Evolutionary conservation across 2,113 vertebrate species (phyloP).

Genomic region (Micronycteris hirsuta): DNA sequence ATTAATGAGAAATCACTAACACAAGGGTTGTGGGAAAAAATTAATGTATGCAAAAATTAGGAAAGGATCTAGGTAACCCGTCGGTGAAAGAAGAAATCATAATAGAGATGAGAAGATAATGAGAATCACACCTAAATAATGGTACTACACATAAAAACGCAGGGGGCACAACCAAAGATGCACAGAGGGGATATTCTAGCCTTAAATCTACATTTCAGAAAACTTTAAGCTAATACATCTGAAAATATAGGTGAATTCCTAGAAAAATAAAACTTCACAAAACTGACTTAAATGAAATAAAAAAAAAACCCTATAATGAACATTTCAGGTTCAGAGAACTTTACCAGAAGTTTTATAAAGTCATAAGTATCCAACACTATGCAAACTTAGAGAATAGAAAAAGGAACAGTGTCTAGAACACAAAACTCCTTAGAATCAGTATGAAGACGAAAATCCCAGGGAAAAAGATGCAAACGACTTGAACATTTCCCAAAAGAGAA

Average conservation of each 20-base stretch:
- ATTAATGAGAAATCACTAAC: constrained; percentile 29
- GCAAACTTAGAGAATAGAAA: not conserved
- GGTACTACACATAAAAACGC: not conserved
- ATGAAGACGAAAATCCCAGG: not conserved
- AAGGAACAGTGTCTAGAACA: not conserved
- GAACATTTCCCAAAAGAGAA: not conserved
- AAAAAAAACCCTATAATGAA: not conserved
- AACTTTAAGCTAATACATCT: not conserved
- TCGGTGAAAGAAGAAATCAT: not conserved
- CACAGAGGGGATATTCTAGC: not conserved
- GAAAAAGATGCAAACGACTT: not conserved
- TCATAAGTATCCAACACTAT: not conserved
- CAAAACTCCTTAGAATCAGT: not conserved
- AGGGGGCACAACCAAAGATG: not conserved
- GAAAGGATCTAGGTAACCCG: not conserved
- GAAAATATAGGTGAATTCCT: not conserved
- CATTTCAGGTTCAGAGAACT: not conserved
- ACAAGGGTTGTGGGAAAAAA: not conserved
- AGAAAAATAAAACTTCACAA: not conserved
- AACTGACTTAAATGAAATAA: not conserved
- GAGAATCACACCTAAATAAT: not conserved
- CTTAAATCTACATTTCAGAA: not conserved
- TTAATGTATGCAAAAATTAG: not conserved
- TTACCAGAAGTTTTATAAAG: not conserved
- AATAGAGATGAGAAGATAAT: not conserved